Percentiles rank a stretch among this genome's conserved stretches.
phyloP scores from a whole-genome alignment of 2,888 invertebrate species.

The Xestia rhomboidea region DNA sequence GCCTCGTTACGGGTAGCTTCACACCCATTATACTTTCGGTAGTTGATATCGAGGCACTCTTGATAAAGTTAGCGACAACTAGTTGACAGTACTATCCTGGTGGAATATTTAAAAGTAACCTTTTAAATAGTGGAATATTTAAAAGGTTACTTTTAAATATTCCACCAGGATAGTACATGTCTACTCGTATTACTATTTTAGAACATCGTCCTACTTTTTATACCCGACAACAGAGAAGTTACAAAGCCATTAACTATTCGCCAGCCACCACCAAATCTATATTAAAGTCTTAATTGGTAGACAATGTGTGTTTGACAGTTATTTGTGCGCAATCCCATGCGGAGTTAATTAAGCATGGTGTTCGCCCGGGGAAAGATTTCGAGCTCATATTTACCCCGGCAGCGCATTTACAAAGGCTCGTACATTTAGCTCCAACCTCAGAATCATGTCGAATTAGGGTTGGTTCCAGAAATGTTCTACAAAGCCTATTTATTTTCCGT shows the following conservation, averaged over 20 bases:
- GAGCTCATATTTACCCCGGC: conserved; percentile 50
- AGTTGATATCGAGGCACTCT: neutral
- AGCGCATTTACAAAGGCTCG: conserved; percentile 40
- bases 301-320: conserved; percentile 55
- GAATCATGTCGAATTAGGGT: conserved; percentile 1
- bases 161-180: neutral
- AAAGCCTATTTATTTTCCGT: neutral
- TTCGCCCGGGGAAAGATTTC: conserved; percentile 49
- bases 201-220: neutral
- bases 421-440: conserved; percentile 4
- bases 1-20: too few relatives aligned
- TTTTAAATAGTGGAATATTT: too few relatives aligned
- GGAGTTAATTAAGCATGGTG: conserved; percentile 58
- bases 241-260: conserved; percentile 22
- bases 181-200: too few relatives aligned
- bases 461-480: neutral
- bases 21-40: too few relatives aligned
- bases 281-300: conserved; percentile 51
- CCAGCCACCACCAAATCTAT: conserved; percentile 39
- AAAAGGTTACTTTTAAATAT: conserved; percentile 1
- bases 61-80: too few relatives aligned
- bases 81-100: too few relatives aligned
- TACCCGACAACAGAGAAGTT: neutral
- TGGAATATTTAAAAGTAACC: too few relatives aligned
- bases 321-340: conserved; percentile 43